phyloP scores from a whole-genome alignment of 2,888 invertebrate genomes.

The Artemia sinica region DNA sequence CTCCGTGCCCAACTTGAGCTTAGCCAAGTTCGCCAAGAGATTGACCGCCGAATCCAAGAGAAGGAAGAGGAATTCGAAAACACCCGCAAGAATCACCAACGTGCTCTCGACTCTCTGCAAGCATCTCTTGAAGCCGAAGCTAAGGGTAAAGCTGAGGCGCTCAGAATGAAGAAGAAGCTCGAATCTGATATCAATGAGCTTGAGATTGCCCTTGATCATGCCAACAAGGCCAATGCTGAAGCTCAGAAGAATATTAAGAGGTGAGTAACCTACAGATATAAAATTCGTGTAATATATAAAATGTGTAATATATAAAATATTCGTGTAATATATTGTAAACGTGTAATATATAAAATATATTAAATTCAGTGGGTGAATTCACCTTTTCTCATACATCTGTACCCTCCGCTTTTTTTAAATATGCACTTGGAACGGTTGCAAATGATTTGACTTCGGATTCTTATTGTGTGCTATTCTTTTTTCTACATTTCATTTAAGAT shows the following conservation, averaged over 20 bases:
- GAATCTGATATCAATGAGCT: constrained; percentile 44
- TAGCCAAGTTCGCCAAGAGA: constrained; percentile 96
- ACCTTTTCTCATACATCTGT: no score
- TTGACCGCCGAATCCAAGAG: constrained; percentile 97
- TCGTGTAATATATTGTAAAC: no score
- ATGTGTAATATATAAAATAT: no score
- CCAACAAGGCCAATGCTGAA: constrained; percentile 38
- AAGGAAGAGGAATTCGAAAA: constrained; percentile 99
- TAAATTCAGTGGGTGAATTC: no score
- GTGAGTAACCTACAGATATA: not conserved
- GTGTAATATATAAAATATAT: no score
- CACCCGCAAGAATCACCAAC: constrained; percentile 96
- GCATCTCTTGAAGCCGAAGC: constrained; percentile 42
- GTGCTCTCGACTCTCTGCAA: constrained; percentile 93
- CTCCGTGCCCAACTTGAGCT: constrained; percentile 92
- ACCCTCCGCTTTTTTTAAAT: no score
- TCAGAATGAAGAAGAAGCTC: constrained; percentile 44
- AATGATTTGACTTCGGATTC: no score
- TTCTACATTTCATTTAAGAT: no score
- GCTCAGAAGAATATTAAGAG: constrained; percentile 40
- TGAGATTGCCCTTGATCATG: constrained; percentile 41
- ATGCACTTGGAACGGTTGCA: no score
- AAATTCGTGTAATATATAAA: no score
- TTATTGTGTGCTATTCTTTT: no score
- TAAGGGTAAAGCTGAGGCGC: constrained; percentile 41